A percentile compares a stretch with the other conserved stretches of the same genome.
These are phyloP conservation scores for Rhimphoctona megacephalus DNA, from an alignment of 2,888 invertebrate species.

Conservation along the genomic window DNA sequence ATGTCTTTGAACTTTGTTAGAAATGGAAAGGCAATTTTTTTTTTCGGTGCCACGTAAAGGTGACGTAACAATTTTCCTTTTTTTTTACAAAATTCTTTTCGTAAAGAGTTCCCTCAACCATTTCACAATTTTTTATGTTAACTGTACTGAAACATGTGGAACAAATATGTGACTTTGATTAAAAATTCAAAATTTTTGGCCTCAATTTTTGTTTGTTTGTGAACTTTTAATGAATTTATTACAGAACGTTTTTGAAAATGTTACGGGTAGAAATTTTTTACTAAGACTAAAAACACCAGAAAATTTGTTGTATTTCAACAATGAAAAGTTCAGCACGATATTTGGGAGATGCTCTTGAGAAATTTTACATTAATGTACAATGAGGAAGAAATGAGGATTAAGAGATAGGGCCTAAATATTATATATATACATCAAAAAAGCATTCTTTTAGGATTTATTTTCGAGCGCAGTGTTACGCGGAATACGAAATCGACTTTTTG, in stretches of 20 bases:
- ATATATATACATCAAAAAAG: conserved; percentile 15
- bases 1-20: too few species aligned
- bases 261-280: too few species aligned
- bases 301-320: background rate
- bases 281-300: background rate
- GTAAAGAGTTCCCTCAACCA: too few species aligned
- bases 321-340: background rate
- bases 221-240: background rate
- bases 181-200: too few species aligned
- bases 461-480: conserved; percentile 47
- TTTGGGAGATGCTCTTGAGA: too few species aligned
- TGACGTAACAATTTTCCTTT: too few species aligned
- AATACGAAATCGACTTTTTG: conserved; percentile 48
- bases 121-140: too few species aligned
- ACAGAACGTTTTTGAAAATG: background rate
- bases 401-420: background rate
- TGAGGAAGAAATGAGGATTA: background rate
- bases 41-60: too few species aligned
- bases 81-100: too few species aligned
- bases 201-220: background rate
- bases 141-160: too few species aligned
- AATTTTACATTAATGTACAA: background rate
- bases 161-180: too few species aligned
- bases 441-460: conserved; percentile 47
- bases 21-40: too few species aligned